phyloP scores from a whole-genome alignment of 2,797 vertebrate species.

The Pteropus rufus region DNA sequence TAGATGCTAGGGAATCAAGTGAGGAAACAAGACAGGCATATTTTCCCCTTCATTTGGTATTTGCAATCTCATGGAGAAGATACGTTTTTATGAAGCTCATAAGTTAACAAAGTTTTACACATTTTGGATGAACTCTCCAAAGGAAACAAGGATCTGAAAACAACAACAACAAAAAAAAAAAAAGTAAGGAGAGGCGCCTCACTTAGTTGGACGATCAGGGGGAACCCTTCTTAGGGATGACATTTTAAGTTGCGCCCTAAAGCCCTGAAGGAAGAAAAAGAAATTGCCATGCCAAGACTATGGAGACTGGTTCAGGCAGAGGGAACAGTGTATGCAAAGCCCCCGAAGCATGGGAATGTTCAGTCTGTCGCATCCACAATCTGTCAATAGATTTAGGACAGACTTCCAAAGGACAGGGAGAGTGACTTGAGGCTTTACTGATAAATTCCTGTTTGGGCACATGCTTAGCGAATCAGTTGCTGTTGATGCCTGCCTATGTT shows the following conservation, averaged over 20 bases:
- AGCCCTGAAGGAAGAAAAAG: not conserved
- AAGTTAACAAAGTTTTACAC: not conserved
- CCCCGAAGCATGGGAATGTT: not conserved
- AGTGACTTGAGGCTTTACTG: not conserved
- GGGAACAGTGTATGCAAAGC: not conserved
- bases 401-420: not conserved
- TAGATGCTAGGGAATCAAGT: not conserved
- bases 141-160: not conserved
- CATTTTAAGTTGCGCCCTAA: not conserved
- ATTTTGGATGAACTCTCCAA: not conserved
- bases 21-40: not conserved
- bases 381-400: not conserved
- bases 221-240: not conserved
- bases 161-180: not conserved
- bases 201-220: not conserved
- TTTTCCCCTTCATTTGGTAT: not conserved
- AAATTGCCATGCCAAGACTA: not conserved
- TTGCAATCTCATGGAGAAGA: not conserved
- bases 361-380: fast-evolving
- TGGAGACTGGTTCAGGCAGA: not conserved
- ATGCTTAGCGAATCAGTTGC: not conserved
- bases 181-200: not conserved
- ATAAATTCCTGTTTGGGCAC: not conserved
- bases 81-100: not conserved
- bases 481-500: fast-evolving